A percentile compares a stretch with the other conserved stretches of the same genome.
Conservation (phyloP, 1,140 invertebrate genomes). For the Drosophila asahinai region DNA sequence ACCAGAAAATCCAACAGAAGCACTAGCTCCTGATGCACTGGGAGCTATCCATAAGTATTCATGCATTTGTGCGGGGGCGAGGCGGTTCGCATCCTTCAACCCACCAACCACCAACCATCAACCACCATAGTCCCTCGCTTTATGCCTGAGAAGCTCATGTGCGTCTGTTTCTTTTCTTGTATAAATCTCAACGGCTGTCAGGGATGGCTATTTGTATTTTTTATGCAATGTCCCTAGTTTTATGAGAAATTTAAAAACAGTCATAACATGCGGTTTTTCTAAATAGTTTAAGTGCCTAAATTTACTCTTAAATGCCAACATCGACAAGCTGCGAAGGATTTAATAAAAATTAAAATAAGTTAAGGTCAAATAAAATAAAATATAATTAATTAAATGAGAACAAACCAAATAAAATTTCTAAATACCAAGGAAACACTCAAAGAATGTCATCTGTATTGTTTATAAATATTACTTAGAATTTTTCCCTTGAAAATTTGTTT, state of each 20-base stretch:
- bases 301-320: no score
- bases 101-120: not conserved
- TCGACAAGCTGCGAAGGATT: no score
- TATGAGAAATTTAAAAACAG: no score
- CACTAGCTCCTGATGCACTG: slow-evolving; percentile 63
- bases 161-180: slow-evolving; percentile 65
- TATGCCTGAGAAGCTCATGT: slow-evolving; percentile 28
- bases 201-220: slow-evolving; percentile 25
- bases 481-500: no score
- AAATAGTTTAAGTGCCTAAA: not conserved
- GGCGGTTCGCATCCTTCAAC: not conserved
- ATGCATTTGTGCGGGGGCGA: slow-evolving; percentile 64
- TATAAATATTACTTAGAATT: not conserved
- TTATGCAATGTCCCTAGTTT: not conserved
- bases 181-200: slow-evolving; percentile 51
- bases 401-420: not conserved
- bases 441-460: not conserved
- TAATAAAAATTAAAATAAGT: not conserved
- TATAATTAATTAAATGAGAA: not conserved
- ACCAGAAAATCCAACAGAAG: slow-evolving; percentile 30
- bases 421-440: not conserved
- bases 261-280: not conserved
- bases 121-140: not conserved
- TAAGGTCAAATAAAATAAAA: not conserved
- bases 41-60: slow-evolving; percentile 67